phyloP scores from a whole-genome alignment of 2,113 vertebrate species.

The Siniperca chuatsi region DNA sequence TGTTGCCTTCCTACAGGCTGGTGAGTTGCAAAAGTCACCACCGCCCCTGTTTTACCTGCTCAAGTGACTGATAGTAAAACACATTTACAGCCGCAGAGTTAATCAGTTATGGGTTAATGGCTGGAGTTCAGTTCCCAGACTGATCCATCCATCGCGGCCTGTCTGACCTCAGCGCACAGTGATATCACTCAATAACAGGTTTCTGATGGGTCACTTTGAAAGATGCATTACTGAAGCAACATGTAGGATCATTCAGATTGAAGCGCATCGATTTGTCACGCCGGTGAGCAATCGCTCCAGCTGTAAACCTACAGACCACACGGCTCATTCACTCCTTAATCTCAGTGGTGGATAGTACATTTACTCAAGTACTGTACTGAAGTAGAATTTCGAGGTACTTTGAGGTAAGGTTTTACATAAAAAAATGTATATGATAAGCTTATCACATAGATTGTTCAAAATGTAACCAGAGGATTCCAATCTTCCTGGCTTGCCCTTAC shows the following conservation, averaged over 20 bases:
- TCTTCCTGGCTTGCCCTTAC: background rate
- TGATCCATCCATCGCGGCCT: constrained; percentile 15
- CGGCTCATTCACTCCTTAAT: background rate
- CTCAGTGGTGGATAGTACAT: background rate
- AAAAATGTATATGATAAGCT: background rate
- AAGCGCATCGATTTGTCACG: background rate
- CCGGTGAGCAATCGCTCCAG: background rate
- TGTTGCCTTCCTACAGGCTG: background rate
- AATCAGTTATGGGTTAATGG: constrained; percentile 58
- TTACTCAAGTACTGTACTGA: background rate
- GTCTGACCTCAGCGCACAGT: background rate
- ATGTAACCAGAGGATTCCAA: background rate
- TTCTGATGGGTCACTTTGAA: background rate
- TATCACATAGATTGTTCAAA: background rate
- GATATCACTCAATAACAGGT: background rate
- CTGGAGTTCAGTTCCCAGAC: constrained; percentile 36
- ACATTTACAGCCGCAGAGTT: constrained; percentile 57
- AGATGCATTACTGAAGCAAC: background rate
- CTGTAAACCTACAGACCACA: background rate
- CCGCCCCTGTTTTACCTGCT: constrained; percentile 27
- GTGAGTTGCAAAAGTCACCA: background rate
- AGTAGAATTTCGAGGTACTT: background rate
- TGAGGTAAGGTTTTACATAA: background rate
- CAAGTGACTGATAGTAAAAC: constrained; percentile 33
- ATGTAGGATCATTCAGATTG: background rate